Conservation (phyloP, 2,797 vertebrate species). For the Garrulus glandarius region DNA sequence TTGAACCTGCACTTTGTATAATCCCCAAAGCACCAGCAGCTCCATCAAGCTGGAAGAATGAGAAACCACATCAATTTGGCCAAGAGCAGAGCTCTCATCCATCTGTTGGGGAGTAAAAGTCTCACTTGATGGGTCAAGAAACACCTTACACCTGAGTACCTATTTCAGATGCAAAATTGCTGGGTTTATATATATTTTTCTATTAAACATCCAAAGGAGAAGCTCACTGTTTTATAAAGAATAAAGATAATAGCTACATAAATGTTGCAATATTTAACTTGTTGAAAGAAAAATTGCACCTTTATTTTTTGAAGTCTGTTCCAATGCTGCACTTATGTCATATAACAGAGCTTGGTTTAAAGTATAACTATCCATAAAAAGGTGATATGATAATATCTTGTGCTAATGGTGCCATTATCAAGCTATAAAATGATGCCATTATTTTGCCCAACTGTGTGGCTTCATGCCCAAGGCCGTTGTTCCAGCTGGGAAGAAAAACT, state of each 20-base stretch:
- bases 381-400: constrained; percentile 51
- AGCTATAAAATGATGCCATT: constrained; percentile 48
- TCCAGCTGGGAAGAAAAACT: constrained; percentile 49
- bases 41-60: not conserved
- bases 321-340: constrained; percentile 24
- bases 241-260: constrained; percentile 24
- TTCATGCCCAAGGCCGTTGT: constrained; percentile 37
- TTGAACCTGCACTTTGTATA: not conserved
- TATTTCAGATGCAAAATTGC: not conserved
- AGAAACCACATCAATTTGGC: not conserved
- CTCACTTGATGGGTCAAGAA: not conserved
- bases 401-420: constrained; percentile 56
- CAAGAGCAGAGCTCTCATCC: not conserved
- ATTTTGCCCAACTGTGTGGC: constrained; percentile 53
- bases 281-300: constrained; percentile 33
- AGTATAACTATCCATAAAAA: constrained; percentile 58
- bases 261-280: constrained; percentile 34
- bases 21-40: not conserved
- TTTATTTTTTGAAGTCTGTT: constrained; percentile 39
- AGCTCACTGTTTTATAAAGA: not conserved
- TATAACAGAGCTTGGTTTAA: constrained; percentile 35
- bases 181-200: not conserved
- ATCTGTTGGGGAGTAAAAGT: not conserved
- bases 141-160: not conserved
- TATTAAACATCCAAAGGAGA: not conserved